A percentile compares a stretch with the other conserved stretches of the same genome.
Evolutionary conservation across 2,888 invertebrate species (phyloP).

Genomic region (Molanna angustata): DNA sequence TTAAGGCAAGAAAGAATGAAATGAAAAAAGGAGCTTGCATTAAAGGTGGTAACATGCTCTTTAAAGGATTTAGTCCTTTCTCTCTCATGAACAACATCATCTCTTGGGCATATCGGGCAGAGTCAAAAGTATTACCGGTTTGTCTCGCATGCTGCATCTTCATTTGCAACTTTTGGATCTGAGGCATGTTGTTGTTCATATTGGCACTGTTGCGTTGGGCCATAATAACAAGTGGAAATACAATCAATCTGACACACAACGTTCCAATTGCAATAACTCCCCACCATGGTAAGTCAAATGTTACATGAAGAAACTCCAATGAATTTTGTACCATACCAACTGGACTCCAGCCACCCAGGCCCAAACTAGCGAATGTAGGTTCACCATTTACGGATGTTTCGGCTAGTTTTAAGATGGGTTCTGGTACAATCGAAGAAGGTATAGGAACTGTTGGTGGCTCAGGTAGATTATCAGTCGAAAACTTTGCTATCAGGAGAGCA

Average conservation of each 20-base stretch:
- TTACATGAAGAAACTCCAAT: constrained; percentile 82
- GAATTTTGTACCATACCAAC: constrained; percentile 76
- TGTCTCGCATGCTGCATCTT: constrained; percentile 86
- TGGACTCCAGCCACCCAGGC: constrained; percentile 81
- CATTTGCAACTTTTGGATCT: constrained; percentile 74
- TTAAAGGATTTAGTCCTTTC: constrained; percentile 76
- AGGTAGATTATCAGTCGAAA: constrained; percentile 35
- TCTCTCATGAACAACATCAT: constrained; percentile 80
- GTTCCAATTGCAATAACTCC: constrained; percentile 81
- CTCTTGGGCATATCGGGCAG: constrained; percentile 72
- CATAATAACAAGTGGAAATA: constrained; percentile 85
- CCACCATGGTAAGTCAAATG: constrained; percentile 91
- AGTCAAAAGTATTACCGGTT: constrained; percentile 77
- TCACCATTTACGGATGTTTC: constrained; percentile 56
- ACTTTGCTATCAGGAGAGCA: neutral
- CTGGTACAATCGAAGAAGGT: constrained; percentile 36
- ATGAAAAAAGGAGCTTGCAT: constrained; percentile 88
- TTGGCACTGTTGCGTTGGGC: constrained; percentile 77
- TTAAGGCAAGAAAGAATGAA: constrained; percentile 85
- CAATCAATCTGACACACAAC: constrained; percentile 63
- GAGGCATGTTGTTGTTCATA: constrained; percentile 84
- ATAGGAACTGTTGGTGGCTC: constrained; percentile 36
- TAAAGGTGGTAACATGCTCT: constrained; percentile 72
- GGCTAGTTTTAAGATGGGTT: constrained; percentile 41
- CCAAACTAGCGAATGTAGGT: constrained; percentile 74